These are phyloP conservation scores for Gastracanthus pulcherrimus DNA, from an alignment of 2,888 invertebrate species.

Conservation along the genomic window DNA sequence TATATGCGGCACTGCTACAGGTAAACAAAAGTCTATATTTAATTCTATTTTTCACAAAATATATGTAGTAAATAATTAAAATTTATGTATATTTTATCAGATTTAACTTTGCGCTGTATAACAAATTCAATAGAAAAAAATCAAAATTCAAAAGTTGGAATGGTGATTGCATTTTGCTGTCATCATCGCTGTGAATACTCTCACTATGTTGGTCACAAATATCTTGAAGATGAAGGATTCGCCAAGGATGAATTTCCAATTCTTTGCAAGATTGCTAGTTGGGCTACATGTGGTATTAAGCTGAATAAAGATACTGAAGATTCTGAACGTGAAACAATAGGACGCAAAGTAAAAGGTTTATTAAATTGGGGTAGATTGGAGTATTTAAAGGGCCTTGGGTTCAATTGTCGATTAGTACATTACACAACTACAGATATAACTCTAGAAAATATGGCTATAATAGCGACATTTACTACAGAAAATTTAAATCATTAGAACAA, in stretches of 20 bases:
- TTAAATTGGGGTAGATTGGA: conserved; percentile 87
- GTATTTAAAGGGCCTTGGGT: conserved; percentile 81
- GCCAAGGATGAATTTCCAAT: conserved; percentile 84
- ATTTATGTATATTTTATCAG: conserved; percentile 74
- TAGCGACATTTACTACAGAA: conserved; percentile 78
- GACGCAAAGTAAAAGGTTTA: conserved; percentile 86
- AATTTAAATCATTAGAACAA: conserved; percentile 19
- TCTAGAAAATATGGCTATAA: conserved; percentile 88
- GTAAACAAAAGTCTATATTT: conserved; percentile 74
- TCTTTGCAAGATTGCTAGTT: conserved; percentile 90
- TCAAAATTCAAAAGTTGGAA: conserved; percentile 78
- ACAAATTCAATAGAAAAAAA: conserved; percentile 74
- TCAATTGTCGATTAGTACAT: conserved; percentile 81
- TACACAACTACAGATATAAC: conserved; percentile 84
- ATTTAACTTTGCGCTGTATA: conserved; percentile 86
- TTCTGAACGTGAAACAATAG: conserved; percentile 81
- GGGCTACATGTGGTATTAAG: conserved; percentile 92
- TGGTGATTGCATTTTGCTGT: conserved; percentile 92
- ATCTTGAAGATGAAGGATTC: conserved; percentile 80
- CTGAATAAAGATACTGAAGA: conserved; percentile 68
- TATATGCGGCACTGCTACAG: conserved; percentile 93
- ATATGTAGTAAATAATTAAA: not conserved
- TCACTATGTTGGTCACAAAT: conserved; percentile 84
- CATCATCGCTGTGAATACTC: conserved; percentile 90
- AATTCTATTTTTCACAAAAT: conserved; percentile 5